Evolutionary conservation across 2,113 vertebrate genomes (phyloP).

Genomic region (Aegotheles bennettii): DNA sequence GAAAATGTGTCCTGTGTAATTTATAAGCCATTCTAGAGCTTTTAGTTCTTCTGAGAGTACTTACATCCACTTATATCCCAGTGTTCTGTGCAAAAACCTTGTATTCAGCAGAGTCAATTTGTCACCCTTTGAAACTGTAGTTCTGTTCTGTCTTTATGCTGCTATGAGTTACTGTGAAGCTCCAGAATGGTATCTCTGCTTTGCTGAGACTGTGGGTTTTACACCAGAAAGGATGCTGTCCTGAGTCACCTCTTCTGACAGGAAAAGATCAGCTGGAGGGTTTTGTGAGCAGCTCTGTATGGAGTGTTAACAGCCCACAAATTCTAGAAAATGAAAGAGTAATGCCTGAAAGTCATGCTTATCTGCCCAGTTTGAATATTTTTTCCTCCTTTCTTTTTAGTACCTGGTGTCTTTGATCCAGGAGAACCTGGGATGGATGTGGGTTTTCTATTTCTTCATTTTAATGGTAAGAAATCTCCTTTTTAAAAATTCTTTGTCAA

Average conservation of each 20-base stretch:
- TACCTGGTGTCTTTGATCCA: constrained; percentile 93
- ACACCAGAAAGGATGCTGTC: not conserved
- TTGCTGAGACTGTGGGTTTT: constrained; percentile 20
- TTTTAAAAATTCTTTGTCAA: not conserved
- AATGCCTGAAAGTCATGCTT: not conserved
- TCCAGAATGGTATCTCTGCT: not conserved
- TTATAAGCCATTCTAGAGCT: constrained; percentile 31
- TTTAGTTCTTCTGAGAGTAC: constrained; percentile 38
- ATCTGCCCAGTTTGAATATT: not conserved
- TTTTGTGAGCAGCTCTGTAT: not conserved
- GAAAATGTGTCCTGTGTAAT: not conserved
- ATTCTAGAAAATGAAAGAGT: not conserved
- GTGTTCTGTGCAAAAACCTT: not conserved
- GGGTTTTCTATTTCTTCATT: constrained; percentile 96
- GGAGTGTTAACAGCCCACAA: not conserved
- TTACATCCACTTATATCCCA: constrained; percentile 31
- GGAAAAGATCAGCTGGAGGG: constrained; percentile 27
- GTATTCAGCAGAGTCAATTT: constrained; percentile 7
- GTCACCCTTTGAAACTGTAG: constrained; percentile 25
- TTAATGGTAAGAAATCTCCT: constrained; percentile 85
- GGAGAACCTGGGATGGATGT: constrained; percentile 88
- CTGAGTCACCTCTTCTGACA: constrained; percentile 28
- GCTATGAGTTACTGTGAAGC: not conserved
- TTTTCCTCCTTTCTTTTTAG: constrained; percentile 61
- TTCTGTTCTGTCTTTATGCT: constrained; percentile 3